A percentile compares a stretch with the other conserved stretches of the same genome.
These are phyloP conservation scores for Lerista edwardsae DNA, from an alignment of 2,797 vertebrate genomes.

Conservation along the genomic window DNA sequence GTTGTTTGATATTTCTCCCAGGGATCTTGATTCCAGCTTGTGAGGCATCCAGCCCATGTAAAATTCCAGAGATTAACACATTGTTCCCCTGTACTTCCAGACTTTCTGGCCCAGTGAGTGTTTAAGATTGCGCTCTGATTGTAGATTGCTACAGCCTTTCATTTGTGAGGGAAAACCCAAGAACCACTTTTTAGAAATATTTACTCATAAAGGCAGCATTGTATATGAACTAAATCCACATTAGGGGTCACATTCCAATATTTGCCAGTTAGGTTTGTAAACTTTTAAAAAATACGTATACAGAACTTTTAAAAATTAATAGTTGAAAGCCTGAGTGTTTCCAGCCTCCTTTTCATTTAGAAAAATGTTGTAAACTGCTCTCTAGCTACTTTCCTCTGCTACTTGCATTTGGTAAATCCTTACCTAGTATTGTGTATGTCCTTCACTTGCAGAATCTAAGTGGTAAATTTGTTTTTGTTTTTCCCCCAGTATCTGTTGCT, in stretches of 20 bases:
- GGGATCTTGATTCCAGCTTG: no score
- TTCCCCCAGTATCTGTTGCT: neutral
- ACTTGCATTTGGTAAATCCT: neutral
- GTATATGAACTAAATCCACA: neutral
- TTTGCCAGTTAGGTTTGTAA: neutral
- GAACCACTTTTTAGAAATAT: neutral
- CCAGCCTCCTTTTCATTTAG: neutral
- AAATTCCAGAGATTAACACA: neutral
- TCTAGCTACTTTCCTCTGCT: neutral
- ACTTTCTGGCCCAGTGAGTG: no score
- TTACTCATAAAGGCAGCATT: neutral
- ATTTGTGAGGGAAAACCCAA: neutral
- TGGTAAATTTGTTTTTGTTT: neutral
- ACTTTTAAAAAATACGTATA: neutral
- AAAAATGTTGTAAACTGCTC: neutral
- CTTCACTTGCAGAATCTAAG: neutral
- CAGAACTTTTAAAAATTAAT: neutral
- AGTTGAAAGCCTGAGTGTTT: neutral
- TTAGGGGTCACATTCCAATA: neutral
- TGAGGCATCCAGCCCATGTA: no score
- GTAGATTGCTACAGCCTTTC: neutral
- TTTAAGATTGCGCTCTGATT: no score
- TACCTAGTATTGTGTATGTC: neutral
- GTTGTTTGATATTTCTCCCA: no score
- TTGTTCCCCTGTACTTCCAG: neutral